These are phyloP conservation scores for Bagarius yarrelli DNA, from an alignment of 2,113 vertebrate genomes.

Conservation along the genomic window DNA sequence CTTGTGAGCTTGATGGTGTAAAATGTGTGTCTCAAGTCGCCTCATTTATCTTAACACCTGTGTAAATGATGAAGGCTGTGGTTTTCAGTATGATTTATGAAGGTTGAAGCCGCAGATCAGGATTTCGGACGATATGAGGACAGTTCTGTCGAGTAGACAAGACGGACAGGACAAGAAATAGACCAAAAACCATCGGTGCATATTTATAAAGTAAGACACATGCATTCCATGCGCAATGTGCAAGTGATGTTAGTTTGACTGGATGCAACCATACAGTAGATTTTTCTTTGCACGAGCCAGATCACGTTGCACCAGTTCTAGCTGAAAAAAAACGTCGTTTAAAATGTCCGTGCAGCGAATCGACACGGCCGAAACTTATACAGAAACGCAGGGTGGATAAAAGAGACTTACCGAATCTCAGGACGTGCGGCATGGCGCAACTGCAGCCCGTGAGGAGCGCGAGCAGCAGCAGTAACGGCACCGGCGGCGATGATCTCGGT, in stretches of 20 bases:
- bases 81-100: not conserved
- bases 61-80: conserved; percentile 12
- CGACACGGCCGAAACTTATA: not conserved
- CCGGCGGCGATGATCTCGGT: conserved; percentile 84
- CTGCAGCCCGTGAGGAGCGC: conserved; percentile 90
- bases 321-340: not conserved
- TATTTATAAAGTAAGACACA: not conserved
- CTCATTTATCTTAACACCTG: not conserved
- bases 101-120: not conserved
- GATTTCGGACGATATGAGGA: not conserved
- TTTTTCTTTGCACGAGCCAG: not conserved
- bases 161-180: not conserved
- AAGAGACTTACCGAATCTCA: conserved; percentile 92
- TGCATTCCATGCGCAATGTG: not conserved
- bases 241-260: not conserved
- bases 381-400: not conserved
- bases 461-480: conserved; percentile 87
- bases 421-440: conserved; percentile 95
- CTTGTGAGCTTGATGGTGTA: not conserved
- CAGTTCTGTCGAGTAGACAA: not conserved
- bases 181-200: too few relatives aligned
- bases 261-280: not conserved
- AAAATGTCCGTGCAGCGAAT: not conserved
- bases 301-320: not conserved
- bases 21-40: not conserved